Evolutionary conservation across 2,888 invertebrate genomes (phyloP).

Genomic region (Ichneumon xanthorius): DNA sequence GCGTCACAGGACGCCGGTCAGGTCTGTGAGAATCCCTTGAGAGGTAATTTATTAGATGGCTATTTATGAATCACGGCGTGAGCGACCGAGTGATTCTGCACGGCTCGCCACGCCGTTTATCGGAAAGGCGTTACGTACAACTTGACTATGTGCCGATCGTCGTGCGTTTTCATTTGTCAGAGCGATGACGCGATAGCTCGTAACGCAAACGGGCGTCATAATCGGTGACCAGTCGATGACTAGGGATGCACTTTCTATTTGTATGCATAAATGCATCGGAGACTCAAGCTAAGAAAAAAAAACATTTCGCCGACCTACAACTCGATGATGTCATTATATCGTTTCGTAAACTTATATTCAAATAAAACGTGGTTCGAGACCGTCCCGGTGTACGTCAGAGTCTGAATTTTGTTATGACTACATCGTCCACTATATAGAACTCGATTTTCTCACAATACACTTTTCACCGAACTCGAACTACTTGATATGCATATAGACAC

Average conservation of each 20-base stretch:
- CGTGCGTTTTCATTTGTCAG: conserved; percentile 19
- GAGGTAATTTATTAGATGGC: too few relatives aligned
- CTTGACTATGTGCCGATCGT: neutral
- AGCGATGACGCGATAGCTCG: conserved; percentile 30
- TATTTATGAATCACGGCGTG: too few relatives aligned
- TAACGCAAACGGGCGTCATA: conserved; percentile 16
- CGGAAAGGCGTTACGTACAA: neutral
- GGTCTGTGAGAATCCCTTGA: too few relatives aligned
- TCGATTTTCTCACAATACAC: neutral
- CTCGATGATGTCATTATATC: conserved; percentile 40
- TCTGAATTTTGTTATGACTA: conserved; percentile 14
- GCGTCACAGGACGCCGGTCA: too few relatives aligned
- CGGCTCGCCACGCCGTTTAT: neutral
- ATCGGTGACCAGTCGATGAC: conserved; percentile 41
- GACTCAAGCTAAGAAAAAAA: conserved; percentile 13
- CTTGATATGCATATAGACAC: neutral
- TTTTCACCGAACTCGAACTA: neutral
- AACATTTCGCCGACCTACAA: neutral
- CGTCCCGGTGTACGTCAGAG: conserved; percentile 24
- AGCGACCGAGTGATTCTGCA: too few relatives aligned
- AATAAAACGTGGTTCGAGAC: conserved; percentile 24
- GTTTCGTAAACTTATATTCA: conserved; percentile 31
- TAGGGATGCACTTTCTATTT: neutral
- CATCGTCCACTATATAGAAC: neutral
- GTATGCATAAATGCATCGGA: neutral